These are phyloP conservation scores for Syrphus vitripennis DNA, from an alignment of 2,888 invertebrate species.

Conservation along the genomic window DNA sequence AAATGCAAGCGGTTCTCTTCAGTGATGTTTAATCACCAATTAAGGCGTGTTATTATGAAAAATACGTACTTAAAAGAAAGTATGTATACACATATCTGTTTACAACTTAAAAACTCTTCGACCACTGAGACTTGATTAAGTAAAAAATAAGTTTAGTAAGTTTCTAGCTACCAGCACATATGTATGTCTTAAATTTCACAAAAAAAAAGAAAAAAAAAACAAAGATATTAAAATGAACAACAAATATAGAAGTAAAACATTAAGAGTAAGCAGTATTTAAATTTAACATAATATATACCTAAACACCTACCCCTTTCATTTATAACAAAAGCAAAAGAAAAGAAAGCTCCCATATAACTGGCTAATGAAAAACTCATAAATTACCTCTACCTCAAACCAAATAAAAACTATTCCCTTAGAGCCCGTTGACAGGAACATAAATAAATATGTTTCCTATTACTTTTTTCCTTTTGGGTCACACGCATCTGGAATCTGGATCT, in stretches of 20 bases:
- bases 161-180: no score
- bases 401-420: slow-evolving; percentile 40
- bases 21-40: no score
- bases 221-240: neutral
- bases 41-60: no score
- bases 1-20: no score
- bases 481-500: slow-evolving; percentile 34
- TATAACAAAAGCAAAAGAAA: neutral
- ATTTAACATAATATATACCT: neutral
- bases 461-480: slow-evolving; percentile 38
- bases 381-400: slow-evolving; percentile 18
- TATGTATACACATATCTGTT: no score
- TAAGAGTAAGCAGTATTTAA: neutral
- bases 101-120: no score
- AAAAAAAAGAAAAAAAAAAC: no score
- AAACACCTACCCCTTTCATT: neutral
- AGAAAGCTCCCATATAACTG: neutral
- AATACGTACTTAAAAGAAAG: no score
- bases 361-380: slow-evolving; percentile 49
- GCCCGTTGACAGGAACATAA: slow-evolving; percentile 47
- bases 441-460: slow-evolving; percentile 55
- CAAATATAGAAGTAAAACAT: neutral
- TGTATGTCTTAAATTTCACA: no score
- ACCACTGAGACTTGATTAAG: no score
- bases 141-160: no score